These are phyloP conservation scores for Stictonetta naevosa DNA, from an alignment of 2,113 vertebrate genomes.

Conservation along the genomic window DNA sequence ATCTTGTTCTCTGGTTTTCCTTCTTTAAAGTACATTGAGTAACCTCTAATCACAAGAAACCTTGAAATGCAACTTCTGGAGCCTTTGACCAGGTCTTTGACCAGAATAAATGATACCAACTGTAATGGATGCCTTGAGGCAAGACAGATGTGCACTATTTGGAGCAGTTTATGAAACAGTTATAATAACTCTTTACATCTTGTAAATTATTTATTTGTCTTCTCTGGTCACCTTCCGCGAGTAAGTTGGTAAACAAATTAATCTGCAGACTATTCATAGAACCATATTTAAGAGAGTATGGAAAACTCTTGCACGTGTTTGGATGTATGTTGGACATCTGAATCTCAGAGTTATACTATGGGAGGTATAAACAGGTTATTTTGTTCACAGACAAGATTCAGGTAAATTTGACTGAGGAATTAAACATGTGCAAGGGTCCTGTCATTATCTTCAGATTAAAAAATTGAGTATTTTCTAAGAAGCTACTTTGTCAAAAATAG, in stretches of 20 bases:
- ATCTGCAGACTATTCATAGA: neutral
- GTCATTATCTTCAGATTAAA: neutral
- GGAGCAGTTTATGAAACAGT: neutral
- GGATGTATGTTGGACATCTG: neutral
- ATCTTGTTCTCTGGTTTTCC: neutral
- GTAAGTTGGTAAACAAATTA: neutral
- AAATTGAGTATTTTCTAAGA: neutral
- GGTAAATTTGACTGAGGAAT: neutral
- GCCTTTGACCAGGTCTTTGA: neutral
- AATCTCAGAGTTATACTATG: neutral
- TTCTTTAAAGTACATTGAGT: neutral
- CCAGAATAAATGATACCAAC: neutral
- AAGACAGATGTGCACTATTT: neutral
- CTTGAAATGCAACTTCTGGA: neutral
- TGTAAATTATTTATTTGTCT: conserved; percentile 1
- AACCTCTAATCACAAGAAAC: neutral
- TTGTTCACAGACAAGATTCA: neutral
- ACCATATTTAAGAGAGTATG: neutral
- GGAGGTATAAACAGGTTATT: neutral
- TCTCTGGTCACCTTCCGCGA: neutral
- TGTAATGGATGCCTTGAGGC: neutral
- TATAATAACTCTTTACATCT: neutral
- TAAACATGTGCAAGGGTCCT: neutral
- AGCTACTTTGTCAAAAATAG: neutral
- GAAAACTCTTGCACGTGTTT: neutral